Evolutionary conservation across 2,113 vertebrate genomes (phyloP).

Genomic region (Synodontis membranacea): DNA sequence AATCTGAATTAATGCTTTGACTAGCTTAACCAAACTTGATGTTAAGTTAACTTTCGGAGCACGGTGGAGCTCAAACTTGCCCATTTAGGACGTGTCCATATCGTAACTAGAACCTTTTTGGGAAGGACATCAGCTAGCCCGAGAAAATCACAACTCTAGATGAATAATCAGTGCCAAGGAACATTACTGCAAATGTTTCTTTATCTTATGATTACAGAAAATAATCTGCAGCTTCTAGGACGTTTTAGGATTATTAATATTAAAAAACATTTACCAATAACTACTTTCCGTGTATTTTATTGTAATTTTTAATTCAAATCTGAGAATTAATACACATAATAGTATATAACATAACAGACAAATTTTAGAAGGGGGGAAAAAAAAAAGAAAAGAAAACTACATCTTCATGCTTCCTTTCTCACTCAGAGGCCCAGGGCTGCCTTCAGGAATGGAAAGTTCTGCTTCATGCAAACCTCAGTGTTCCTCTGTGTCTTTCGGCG

Average conservation of each 20-base stretch:
- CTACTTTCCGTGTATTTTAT: too few relatives aligned
- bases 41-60: neutral
- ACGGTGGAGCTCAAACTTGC: neutral
- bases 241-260: neutral
- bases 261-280: neutral
- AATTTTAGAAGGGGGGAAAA: neutral
- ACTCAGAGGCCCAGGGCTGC: constrained; percentile 1
- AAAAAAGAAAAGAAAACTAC: neutral
- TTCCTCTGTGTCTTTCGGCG: constrained; percentile 60
- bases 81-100: neutral
- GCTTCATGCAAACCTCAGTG: constrained; percentile 50
- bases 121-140: neutral
- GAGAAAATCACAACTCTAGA: neutral
- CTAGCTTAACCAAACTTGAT: neutral
- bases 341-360: neutral
- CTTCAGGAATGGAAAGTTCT: constrained; percentile 46
- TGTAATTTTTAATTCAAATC: neutral
- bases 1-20: neutral
- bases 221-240: neutral
- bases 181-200: too few relatives aligned
- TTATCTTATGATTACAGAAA: too few relatives aligned
- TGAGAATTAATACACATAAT: neutral
- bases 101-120: neutral
- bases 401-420: neutral
- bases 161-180: neutral